phyloP scores from a whole-genome alignment of 2,888 invertebrate genomes.

The Neria commutata region DNA sequence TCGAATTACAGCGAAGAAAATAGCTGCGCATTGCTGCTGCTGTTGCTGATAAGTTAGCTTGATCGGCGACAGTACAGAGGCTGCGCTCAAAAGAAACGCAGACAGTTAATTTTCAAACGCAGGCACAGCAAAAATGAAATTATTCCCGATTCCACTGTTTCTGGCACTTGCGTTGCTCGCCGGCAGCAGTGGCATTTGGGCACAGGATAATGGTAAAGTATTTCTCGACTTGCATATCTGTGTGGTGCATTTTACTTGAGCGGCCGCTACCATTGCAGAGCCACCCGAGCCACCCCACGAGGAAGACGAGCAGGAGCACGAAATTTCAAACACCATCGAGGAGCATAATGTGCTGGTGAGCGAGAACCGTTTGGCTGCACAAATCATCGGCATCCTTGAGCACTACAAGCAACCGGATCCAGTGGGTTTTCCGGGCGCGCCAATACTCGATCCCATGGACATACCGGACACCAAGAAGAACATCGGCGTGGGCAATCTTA shows the following conservation, averaged over 20 bases:
- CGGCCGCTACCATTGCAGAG: no score
- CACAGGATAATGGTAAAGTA: background rate
- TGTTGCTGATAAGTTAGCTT: conserved; percentile 11
- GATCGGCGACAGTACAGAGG: background rate
- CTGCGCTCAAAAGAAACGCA: background rate
- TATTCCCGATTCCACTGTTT: background rate
- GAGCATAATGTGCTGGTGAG: conserved; percentile 60
- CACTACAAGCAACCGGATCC: conserved; percentile 84
- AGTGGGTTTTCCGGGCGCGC: conserved; percentile 78
- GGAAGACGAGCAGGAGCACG: conserved; percentile 12
- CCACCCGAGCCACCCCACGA: no score
- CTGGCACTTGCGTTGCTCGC: background rate
- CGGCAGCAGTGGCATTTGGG: background rate
- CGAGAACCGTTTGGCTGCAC: conserved; percentile 74
- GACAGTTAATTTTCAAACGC: no score
- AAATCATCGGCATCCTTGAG: conserved; percentile 72
- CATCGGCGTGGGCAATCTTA: conserved; percentile 72
- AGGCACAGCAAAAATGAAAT: background rate
- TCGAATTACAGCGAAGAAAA: no score
- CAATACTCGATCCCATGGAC: conserved; percentile 80
- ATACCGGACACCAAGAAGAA: conserved; percentile 79
- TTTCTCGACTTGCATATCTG: no score
- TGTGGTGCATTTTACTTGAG: no score
- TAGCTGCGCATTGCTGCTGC: conserved; percentile 31
- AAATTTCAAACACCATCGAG: conserved; percentile 35